Evolutionary conservation across 2,888 invertebrate genomes (phyloP).

Genomic region (Chrysotoxum bicinctum): DNA sequence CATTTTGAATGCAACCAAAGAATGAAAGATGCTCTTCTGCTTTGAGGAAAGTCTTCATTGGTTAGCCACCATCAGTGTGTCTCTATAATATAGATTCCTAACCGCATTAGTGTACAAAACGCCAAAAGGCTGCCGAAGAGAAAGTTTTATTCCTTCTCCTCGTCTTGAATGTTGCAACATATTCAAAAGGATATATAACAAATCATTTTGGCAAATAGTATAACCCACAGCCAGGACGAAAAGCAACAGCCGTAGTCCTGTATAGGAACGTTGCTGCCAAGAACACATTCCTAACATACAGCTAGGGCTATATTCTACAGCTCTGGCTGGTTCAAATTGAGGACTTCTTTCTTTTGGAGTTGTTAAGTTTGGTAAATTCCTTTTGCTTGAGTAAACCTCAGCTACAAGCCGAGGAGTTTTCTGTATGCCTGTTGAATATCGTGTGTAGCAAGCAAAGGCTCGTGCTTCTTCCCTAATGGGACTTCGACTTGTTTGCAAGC

Average conservation of each 20-base stretch:
- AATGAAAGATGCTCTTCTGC: background rate
- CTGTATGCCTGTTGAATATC: conserved; percentile 72
- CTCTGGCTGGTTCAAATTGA: conserved; percentile 45
- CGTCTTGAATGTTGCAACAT: conserved; percentile 45
- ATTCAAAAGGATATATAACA: conserved; percentile 62
- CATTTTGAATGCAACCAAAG: background rate
- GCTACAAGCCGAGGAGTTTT: conserved; percentile 60
- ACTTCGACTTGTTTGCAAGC: conserved; percentile 61
- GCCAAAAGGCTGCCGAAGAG: conserved; percentile 50
- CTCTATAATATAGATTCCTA: conserved; percentile 21
- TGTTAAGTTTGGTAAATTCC: conserved; percentile 74
- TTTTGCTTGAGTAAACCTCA: conserved; percentile 79
- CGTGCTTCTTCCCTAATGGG: conserved; percentile 54
- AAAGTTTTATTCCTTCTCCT: conserved; percentile 41
- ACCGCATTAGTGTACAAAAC: conserved; percentile 64
- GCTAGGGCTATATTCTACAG: conserved; percentile 49
- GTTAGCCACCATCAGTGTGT: conserved; percentile 5
- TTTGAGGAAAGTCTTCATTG: background rate
- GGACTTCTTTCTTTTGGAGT: conserved; percentile 38
- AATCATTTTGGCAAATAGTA: conserved; percentile 68
- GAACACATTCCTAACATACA: conserved; percentile 43
- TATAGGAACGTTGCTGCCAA: conserved; percentile 20
- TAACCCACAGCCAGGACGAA: conserved; percentile 18
- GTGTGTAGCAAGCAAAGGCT: conserved; percentile 32
- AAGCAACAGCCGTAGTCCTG: conserved; percentile 70